Evolutionary conservation across 2,888 invertebrate genomes (phyloP), one percentile per base, ranked within the genome.

Genomic region (Polyommatus icarus): DNA sequence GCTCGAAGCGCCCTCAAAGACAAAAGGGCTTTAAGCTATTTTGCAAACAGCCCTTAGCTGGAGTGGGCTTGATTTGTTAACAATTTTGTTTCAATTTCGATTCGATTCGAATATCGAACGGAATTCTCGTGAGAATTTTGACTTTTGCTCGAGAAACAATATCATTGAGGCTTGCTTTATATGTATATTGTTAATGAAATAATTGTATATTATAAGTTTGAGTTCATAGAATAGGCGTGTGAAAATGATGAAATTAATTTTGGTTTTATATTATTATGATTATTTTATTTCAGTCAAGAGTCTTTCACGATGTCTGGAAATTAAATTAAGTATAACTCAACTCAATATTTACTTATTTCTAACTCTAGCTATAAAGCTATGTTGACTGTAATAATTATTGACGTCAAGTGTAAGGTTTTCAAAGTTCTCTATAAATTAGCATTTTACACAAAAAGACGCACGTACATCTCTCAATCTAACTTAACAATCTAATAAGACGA

Each of bases 1-100:
- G 54, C 80, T 81, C 78, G 79, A 83, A 82, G 76, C 50, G 79
- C 81, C 78, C 82, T 85, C 82, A 81, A 86, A 91, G 88, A 91
- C 91, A 91, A 92, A 89, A 86, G 88, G 85, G 84, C 85, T 84
- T 91, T 92, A 88, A 89, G 86, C 86, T 85, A 87, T 92, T 92
- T 93, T 91, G 91, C 87, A 92, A 92, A 92, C 93, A 92, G 85
- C 89, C 82, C 90, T 89, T 82, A 78, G 73, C 77, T 78, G 79
- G 77, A 80, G 84, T 82, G 85, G 84, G 84, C 83, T 82, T 82
- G 83, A 84, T 79, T 80, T 82, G 85, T 88, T 87, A 87, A 88
- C 86, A 85, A 85, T 84, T 88, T 87, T 89, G 89, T 89, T 90
- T 87, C 86, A 82, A 77, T 81, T 80, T 80, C 46, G 71, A 79